Conservation (phyloP, 1,140 invertebrate species). For the Sitophilus oryzae region DNA sequence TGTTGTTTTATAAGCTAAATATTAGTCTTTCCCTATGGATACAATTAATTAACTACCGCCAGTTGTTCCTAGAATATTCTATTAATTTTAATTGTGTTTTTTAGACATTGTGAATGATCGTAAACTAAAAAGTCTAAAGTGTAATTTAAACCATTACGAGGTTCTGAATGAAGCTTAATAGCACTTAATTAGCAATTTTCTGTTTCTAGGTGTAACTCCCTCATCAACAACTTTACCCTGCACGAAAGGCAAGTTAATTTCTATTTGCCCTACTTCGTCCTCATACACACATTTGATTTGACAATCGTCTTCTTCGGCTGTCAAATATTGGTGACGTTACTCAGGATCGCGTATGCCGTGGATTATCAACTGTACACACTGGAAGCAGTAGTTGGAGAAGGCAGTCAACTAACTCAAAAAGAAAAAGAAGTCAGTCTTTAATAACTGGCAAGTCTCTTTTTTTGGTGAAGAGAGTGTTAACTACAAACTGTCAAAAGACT, state of each 20-base stretch:
- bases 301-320: slow-evolving; percentile 11
- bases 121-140: too few relatives aligned
- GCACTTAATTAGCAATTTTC: slow-evolving; percentile 6
- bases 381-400: slow-evolving; percentile 3
- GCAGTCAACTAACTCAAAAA: background rate
- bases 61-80: too few relatives aligned
- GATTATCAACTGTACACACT: slow-evolving; percentile 18
- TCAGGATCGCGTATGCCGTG: slow-evolving; percentile 16
- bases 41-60: background rate
- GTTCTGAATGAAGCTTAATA: too few relatives aligned
- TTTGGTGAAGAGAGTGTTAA: too few relatives aligned
- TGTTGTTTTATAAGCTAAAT: too few relatives aligned
- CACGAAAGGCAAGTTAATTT: slow-evolving; percentile 15
- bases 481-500: too few relatives aligned
- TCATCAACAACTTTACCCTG: slow-evolving; percentile 11
- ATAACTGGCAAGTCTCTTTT: background rate
- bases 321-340: slow-evolving; percentile 11
- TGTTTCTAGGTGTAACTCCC: slow-evolving; percentile 12
- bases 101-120: too few relatives aligned
- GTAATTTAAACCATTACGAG: too few relatives aligned
- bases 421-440: background rate
- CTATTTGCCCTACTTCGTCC: slow-evolving; percentile 15
- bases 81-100: too few relatives aligned
- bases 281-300: slow-evolving; percentile 8
- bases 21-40: too few relatives aligned